These are phyloP conservation scores for Protomyctophum bolini DNA, from an alignment of 2,113 vertebrate species.

Conservation along the genomic window DNA sequence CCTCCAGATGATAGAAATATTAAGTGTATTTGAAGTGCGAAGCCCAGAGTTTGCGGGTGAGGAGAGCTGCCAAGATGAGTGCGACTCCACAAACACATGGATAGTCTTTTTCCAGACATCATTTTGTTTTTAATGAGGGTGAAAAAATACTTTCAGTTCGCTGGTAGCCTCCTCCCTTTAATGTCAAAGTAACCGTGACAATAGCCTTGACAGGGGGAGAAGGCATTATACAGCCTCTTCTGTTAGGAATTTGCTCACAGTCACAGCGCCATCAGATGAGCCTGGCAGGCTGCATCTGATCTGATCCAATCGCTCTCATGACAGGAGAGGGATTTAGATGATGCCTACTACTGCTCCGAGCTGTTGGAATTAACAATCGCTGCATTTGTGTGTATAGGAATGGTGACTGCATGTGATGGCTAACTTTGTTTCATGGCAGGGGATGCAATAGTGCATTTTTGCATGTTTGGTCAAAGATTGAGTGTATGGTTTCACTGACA, in stretches of 20 bases:
- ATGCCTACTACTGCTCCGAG: constrained; percentile 36
- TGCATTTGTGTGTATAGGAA: background rate
- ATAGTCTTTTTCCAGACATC: constrained; percentile 3
- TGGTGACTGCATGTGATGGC: background rate
- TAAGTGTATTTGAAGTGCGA: background rate
- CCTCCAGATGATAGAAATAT: no score
- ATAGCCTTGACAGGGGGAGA: constrained; percentile 21
- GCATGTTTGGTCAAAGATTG: background rate
- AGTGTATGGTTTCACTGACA: background rate
- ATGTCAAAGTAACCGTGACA: constrained; percentile 37
- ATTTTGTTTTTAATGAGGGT: constrained; percentile 1
- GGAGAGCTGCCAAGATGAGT: background rate
- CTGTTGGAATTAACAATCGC: constrained; percentile 14
- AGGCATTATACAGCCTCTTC: constrained; percentile 30
- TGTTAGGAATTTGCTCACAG: constrained; percentile 34
- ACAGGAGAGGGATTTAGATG: constrained; percentile 51
- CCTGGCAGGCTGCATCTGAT: constrained; percentile 45
- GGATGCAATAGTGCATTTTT: background rate
- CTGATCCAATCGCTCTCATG: constrained; percentile 54
- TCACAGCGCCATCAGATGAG: constrained; percentile 56
- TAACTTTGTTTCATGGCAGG: background rate
- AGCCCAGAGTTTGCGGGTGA: constrained; percentile 1
- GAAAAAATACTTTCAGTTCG: constrained; percentile 31
- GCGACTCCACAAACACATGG: background rate
- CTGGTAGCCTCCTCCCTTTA: constrained; percentile 14